phyloP scores from a whole-genome alignment of 2,113 vertebrate genomes.

The Cavia porcellus region DNA sequence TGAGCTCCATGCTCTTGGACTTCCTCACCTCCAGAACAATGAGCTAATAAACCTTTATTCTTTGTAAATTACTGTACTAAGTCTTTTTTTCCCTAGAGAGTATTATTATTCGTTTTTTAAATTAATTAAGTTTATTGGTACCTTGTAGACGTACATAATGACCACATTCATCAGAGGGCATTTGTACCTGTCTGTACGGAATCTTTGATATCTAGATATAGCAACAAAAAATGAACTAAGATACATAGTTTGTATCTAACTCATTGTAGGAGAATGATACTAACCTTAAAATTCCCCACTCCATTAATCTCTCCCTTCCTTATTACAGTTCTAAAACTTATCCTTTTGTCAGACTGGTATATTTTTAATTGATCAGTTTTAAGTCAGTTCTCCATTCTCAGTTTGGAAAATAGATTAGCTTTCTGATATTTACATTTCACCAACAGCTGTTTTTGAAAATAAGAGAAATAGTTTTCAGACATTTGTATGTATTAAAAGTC shows the following conservation, averaged over 20 bases:
- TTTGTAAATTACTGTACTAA: background rate
- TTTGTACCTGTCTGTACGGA: background rate
- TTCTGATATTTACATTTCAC: background rate
- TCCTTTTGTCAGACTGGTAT: constrained; percentile 22
- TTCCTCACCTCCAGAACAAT: background rate
- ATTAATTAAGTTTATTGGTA: background rate
- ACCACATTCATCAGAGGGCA: background rate
- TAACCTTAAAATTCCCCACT: background rate
- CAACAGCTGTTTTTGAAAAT: constrained; percentile 9
- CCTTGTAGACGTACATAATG: background rate
- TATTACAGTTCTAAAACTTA: constrained; percentile 32
- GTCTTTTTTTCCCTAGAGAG: background rate
- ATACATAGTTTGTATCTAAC: background rate
- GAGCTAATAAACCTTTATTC: background rate
- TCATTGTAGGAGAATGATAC: background rate
- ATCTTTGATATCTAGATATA: background rate
- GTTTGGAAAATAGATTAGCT: background rate
- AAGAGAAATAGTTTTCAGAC: constrained; percentile 34
- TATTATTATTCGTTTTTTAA: background rate
- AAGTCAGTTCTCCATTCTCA: constrained; percentile 8
- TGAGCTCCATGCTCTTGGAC: background rate
- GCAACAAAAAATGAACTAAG: constrained; percentile 1
- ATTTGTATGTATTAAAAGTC: background rate
- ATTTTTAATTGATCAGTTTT: constrained; percentile 49
- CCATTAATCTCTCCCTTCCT: background rate